phyloP scores from a whole-genome alignment of 2,888 invertebrate species.

The Tachina lurida region DNA sequence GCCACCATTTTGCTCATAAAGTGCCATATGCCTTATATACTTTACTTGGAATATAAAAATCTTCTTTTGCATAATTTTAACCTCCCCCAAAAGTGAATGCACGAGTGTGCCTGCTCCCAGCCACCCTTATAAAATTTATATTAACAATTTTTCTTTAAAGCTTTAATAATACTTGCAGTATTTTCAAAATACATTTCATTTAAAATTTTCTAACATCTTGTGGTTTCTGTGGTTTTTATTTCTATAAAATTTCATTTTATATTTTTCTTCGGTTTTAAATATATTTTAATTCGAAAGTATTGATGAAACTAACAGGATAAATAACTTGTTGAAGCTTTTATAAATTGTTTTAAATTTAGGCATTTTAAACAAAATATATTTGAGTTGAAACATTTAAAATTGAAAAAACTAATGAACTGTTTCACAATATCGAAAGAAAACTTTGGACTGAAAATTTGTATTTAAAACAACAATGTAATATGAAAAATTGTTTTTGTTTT shows the following conservation, averaged over 20 bases:
- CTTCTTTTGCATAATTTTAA: slow-evolving; percentile 16
- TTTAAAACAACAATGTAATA: too few species aligned
- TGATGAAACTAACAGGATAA: background rate
- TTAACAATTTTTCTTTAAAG: slow-evolving; percentile 31
- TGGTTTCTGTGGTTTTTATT: slow-evolving; percentile 66
- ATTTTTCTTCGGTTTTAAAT: slow-evolving; percentile 62
- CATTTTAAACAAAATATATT: background rate
- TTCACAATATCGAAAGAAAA: too few species aligned
- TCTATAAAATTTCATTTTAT: slow-evolving; percentile 53
- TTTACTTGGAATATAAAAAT: slow-evolving; percentile 21
- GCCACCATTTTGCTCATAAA: slow-evolving; percentile 61
- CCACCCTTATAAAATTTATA: slow-evolving; percentile 38
- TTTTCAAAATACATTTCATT: slow-evolving; percentile 42
- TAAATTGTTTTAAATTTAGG: background rate
- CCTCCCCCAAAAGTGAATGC: background rate
- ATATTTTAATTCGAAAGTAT: slow-evolving; percentile 74
- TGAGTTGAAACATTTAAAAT: background rate
- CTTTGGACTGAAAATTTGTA: too few species aligned
- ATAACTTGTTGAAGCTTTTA: slow-evolving; percentile 12
- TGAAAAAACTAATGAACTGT: too few species aligned
- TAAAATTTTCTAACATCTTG: slow-evolving; percentile 55
- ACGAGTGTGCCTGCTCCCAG: background rate
- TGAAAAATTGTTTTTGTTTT: too few species aligned
- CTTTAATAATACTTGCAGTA: slow-evolving; percentile 57
- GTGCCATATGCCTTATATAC: slow-evolving; percentile 58